These are phyloP conservation scores for Drosophila bocki DNA, from an alignment of 1,140 invertebrate genomes.

Conservation along the genomic window DNA sequence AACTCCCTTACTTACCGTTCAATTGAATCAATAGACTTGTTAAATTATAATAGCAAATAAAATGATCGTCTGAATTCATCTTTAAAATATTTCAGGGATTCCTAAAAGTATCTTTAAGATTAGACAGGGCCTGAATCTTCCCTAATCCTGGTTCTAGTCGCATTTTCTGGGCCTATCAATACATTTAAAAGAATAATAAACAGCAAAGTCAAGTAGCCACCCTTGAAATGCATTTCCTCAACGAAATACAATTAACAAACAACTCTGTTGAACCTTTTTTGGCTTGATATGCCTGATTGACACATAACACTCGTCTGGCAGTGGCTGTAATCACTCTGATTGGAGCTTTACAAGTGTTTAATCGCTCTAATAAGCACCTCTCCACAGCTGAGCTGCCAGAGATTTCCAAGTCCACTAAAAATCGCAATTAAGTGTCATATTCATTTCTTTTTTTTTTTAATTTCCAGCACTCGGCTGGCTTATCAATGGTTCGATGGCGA, in stretches of 20 bases:
- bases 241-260: background rate
- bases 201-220: background rate
- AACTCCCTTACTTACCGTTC: background rate
- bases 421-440: conserved; percentile 60
- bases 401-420: conserved; percentile 27
- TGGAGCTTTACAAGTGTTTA: conserved; percentile 45
- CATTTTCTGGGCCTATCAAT: no score
- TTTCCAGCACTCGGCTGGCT: conserved; percentile 14
- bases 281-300: conserved; percentile 35
- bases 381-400: conserved; percentile 15
- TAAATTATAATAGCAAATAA: no score
- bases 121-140: background rate
- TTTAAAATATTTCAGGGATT: no score
- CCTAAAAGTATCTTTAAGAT: background rate
- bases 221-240: conserved; percentile 12
- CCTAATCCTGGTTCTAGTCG: background rate
- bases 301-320: conserved; percentile 20
- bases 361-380: conserved; percentile 45
- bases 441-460: conserved; percentile 3
- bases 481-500: conserved; percentile 31
- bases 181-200: background rate
- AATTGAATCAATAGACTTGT: background rate
- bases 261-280: background rate
- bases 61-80: no score
- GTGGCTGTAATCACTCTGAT: conserved; percentile 27